phyloP scores from a whole-genome alignment of 2,888 invertebrate species.

The Perizoma affinitatum region DNA sequence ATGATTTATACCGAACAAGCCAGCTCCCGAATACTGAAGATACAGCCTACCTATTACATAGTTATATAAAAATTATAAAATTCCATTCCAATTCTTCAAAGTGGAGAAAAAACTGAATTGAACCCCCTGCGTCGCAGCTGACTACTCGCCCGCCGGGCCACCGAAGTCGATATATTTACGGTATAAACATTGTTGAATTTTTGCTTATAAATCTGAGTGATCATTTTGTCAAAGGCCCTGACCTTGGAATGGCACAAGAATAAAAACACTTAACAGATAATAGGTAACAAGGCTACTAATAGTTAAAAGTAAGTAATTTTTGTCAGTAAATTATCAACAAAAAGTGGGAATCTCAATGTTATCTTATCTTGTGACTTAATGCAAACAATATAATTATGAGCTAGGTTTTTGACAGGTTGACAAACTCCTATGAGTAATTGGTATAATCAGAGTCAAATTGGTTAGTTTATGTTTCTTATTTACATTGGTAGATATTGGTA shows the following conservation, averaged over 20 bases:
- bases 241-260: not conserved
- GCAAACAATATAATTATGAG: constrained; percentile 22
- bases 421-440: not conserved
- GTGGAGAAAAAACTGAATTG: too few relatives aligned
- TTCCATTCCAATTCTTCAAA: too few relatives aligned
- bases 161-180: too few relatives aligned
- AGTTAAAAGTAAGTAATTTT: constrained; percentile 22
- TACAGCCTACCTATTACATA: too few relatives aligned
- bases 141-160: too few relatives aligned
- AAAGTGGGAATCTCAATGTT: constrained; percentile 29
- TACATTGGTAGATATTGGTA: too few relatives aligned
- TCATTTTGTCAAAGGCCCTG: not conserved
- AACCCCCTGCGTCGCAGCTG: too few relatives aligned
- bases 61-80: too few relatives aligned
- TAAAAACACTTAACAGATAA: not conserved
- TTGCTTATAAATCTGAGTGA: not conserved
- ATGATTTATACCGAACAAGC: too few relatives aligned
- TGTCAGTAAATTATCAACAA: constrained; percentile 29
- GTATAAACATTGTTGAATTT: too few relatives aligned
- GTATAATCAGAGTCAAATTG: not conserved
- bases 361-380: constrained; percentile 38
- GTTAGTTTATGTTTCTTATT: not conserved
- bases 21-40: too few relatives aligned
- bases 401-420: not conserved
- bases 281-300: constrained; percentile 35